Conservation (phyloP, 2,888 invertebrate species). For the Heliconius hortense region DNA sequence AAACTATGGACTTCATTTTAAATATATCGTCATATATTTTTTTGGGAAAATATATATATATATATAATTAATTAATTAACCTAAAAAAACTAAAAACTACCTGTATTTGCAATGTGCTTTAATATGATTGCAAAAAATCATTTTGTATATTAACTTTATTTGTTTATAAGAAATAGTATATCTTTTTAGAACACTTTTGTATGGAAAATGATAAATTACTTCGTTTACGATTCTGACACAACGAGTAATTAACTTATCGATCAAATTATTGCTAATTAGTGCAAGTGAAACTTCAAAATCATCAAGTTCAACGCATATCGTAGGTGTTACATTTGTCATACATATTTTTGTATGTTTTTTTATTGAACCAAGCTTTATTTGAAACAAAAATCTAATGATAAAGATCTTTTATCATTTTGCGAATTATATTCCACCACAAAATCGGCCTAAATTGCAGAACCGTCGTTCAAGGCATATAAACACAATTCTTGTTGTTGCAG, state of each 20-base stretch:
- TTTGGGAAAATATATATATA: neutral
- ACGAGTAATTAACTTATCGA: neutral
- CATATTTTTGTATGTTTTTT: no score
- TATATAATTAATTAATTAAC: neutral
- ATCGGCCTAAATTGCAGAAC: no score
- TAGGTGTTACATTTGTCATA: neutral
- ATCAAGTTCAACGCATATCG: neutral
- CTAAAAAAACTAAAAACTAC: no score
- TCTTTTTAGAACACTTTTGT: neutral
- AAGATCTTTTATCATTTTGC: neutral
- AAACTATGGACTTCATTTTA: conserved; percentile 30
- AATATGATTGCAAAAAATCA: neutral
- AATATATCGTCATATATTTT: neutral
- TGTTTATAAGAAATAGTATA: neutral
- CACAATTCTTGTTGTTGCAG: no score
- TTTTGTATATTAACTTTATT: neutral
- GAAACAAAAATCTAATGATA: neutral
- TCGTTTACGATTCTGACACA: neutral
- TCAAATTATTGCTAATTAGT: neutral
- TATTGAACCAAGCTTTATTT: no score
- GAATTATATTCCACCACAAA: neutral
- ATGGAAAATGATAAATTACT: neutral
- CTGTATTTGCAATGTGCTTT: neutral
- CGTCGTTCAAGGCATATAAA: no score
- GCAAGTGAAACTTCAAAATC: neutral